Percentiles rank a stretch among this genome's conserved stretches.
These are phyloP conservation scores for Silvanus unidentatus DNA, from an alignment of 2,888 invertebrate species.

Conservation along the genomic window DNA sequence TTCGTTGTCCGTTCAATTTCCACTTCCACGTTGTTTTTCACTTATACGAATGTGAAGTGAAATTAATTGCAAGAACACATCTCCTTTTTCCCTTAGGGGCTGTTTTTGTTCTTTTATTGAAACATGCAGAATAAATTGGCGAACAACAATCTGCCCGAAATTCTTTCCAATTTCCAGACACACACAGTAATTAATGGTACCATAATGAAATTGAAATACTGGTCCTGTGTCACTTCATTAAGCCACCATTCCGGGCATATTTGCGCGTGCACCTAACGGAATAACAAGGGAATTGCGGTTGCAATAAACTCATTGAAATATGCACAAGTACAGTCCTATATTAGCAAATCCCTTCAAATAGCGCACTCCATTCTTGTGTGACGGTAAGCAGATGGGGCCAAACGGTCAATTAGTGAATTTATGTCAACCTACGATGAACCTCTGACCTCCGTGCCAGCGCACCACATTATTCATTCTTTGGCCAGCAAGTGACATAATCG, in stretches of 20 bases:
- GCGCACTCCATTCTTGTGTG: slow-evolving; percentile 1
- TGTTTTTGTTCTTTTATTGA: no score
- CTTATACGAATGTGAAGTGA: no score
- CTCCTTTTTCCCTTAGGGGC: no score
- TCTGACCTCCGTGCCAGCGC: neutral
- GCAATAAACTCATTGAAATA: neutral
- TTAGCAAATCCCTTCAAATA: neutral
- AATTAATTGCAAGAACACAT: no score
- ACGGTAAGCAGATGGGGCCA: neutral
- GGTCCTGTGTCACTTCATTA: no score
- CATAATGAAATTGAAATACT: no score
- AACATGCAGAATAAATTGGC: no score
- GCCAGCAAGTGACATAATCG: neutral
- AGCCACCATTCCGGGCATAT: neutral
- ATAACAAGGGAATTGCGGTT: neutral
- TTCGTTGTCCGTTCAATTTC: no score
- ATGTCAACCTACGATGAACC: neutral
- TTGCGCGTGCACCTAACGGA: neutral
- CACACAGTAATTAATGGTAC: no score
- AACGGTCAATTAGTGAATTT: slow-evolving; percentile 1
- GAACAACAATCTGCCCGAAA: no score
- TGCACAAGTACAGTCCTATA: neutral
- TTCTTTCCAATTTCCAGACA: no score
- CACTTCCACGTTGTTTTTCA: no score
- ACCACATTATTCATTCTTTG: neutral